Evolutionary conservation across 2,888 invertebrate genomes (phyloP), one percentile per base, ranked within the genome.

Genomic region (Helleia helle): DNA sequence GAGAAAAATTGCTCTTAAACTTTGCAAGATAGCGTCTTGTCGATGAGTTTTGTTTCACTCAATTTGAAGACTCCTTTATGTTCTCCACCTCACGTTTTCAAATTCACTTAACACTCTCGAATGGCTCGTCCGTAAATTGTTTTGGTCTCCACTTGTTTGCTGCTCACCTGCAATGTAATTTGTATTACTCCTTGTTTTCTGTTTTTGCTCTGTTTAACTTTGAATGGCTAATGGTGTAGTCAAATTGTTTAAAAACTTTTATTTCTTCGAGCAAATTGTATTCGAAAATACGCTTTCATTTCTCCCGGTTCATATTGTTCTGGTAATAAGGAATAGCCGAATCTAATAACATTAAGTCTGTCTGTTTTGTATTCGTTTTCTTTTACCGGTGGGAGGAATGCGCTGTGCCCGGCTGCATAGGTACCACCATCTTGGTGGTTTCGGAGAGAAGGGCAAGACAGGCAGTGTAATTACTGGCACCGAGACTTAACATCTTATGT

Each of bases 1-100:
- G 75, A 79, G 81, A 84, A 83, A 83, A 84, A 83, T 80, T 77
- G 70, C 68, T 77, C 77, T 76, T 74, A 74, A 80, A 80, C 71
- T 79, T 73, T 55, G 64, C 60, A 65, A 62, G 76, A 81, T 77
- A 72, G 70, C 66, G 76, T 79, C 73, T 67, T 73, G 80, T 75
- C 74, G 62, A 79, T 76, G 75, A 76, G 72, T 75, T 75, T 64
- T 69, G 71, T 73, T 71, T 67, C 60, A 73, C 71, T 74, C 71
- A 68, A 75, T 74, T 73, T 56, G 59, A 59, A 54, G 53, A 57
- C 55, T 55, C 47, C 51, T 44, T 47, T 49, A 45, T 49, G 41
- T 45, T 44, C 40, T 44, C 44, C 47, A 44, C 58, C 55, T 59
- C 61, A 66, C 65, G 60, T 68, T 71, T 62, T 60, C 61, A 65